Conservation (phyloP, 53 echinoderm and acorn worm species). For the Mesocentrotus franciscanus region DNA sequence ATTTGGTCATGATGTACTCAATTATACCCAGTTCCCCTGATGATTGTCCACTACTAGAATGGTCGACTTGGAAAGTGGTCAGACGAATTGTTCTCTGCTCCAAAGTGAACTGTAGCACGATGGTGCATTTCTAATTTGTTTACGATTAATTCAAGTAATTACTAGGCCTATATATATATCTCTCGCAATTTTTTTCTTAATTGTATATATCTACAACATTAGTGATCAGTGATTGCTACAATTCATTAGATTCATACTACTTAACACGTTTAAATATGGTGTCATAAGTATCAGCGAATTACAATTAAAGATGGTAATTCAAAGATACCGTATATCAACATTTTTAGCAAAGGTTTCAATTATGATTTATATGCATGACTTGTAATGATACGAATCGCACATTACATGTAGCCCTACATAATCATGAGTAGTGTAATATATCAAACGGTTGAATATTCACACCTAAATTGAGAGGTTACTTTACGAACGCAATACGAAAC, state of each 20-base stretch:
- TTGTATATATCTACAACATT: no score
- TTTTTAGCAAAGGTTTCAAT: neutral
- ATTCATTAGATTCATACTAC: no score
- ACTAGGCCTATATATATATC: no score
- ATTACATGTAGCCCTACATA: no score
- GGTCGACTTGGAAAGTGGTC: neutral
- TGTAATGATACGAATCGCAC: no score
- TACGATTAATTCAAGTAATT: no score
- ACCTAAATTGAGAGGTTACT: neutral
- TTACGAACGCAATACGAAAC: neutral
- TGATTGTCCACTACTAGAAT: neutral
- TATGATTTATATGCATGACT: no score
- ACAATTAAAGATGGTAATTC: neutral
- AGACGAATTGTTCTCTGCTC: neutral
- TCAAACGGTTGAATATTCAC: neutral
- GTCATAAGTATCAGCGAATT: neutral
- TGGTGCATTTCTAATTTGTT: no score
- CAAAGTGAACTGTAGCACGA: no score
- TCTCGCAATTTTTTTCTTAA: no score
- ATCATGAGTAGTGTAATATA: no score
- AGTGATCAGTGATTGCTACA: no score
- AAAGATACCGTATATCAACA: neutral
- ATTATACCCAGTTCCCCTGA: slow-evolving; percentile 7
- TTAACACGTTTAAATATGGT: neutral
- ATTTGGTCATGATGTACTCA: slow-evolving; percentile 50